These are phyloP conservation scores for Trinectes maculatus DNA, from an alignment of 2,113 vertebrate genomes.

Conservation along the genomic window DNA sequence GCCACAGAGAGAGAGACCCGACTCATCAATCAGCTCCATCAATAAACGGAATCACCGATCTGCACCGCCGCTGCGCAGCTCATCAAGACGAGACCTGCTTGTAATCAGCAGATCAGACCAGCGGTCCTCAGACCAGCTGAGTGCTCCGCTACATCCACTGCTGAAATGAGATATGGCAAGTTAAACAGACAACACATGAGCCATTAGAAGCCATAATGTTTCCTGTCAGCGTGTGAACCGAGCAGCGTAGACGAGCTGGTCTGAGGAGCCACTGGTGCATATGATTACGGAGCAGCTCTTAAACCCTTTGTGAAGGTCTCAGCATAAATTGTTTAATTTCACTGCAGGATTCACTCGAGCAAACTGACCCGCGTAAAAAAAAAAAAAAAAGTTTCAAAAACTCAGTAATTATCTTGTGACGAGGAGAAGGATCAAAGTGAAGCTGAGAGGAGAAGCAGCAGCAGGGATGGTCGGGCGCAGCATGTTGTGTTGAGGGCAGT, in stretches of 20 bases:
- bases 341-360: background rate
- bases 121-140: too few species aligned
- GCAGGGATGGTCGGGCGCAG: too few species aligned
- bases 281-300: conserved; percentile 1
- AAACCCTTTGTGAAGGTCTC: conserved; percentile 8
- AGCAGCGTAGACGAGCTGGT: background rate
- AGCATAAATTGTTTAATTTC: conserved; percentile 10
- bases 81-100: background rate
- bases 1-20: too few species aligned
- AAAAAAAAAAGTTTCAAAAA: background rate
- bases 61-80: too few species aligned
- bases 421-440: background rate
- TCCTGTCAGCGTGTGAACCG: background rate
- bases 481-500: background rate
- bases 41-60: too few species aligned
- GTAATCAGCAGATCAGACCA: too few species aligned
- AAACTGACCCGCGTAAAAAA: background rate
- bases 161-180: background rate
- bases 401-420: background rate
- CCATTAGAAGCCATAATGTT: conserved; percentile 2
- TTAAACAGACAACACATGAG: conserved; percentile 7
- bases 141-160: too few species aligned
- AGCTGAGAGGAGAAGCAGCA: background rate
- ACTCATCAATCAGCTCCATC: too few species aligned
- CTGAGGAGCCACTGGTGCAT: background rate